Conservation (phyloP, 2,113 vertebrate species). For the Limanda limanda region DNA sequence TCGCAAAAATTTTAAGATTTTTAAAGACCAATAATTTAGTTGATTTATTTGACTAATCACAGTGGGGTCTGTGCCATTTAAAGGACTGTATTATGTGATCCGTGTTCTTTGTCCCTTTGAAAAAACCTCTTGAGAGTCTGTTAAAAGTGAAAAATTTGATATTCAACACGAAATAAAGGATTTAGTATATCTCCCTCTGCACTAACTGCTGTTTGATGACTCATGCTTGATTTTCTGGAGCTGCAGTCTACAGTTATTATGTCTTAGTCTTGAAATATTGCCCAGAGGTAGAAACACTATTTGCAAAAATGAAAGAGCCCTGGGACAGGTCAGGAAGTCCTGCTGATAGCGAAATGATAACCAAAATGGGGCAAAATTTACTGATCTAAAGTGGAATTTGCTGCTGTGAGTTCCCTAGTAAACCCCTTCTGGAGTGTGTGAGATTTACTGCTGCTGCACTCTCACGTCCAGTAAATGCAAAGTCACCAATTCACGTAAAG, state of each 20-base stretch:
- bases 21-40: neutral
- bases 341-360: conserved; percentile 18
- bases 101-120: neutral
- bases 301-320: conserved; percentile 39
- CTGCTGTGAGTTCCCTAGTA: conserved; percentile 18
- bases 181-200: neutral
- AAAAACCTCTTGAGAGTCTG: conserved; percentile 27
- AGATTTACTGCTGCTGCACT: conserved; percentile 12
- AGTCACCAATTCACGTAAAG: neutral
- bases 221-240: conserved; percentile 29
- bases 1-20: neutral
- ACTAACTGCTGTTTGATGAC: conserved; percentile 20
- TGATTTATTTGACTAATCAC: conserved; percentile 11
- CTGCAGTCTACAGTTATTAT: conserved; percentile 44
- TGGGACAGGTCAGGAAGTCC: conserved; percentile 38
- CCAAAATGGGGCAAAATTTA: conserved; percentile 17
- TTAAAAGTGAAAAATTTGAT: conserved; percentile 34
- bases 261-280: conserved; percentile 22
- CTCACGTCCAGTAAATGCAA: neutral
- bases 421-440: conserved; percentile 4
- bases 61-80: neutral
- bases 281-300: conserved; percentile 23
- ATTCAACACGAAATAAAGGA: conserved; percentile 18
- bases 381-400: conserved; percentile 1
- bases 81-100: conserved; percentile 27